Evolutionary conservation across 2,888 invertebrate genomes (phyloP), one percentile per base, ranked within the genome.

Genomic region (Ectemnius cavifrons): DNA sequence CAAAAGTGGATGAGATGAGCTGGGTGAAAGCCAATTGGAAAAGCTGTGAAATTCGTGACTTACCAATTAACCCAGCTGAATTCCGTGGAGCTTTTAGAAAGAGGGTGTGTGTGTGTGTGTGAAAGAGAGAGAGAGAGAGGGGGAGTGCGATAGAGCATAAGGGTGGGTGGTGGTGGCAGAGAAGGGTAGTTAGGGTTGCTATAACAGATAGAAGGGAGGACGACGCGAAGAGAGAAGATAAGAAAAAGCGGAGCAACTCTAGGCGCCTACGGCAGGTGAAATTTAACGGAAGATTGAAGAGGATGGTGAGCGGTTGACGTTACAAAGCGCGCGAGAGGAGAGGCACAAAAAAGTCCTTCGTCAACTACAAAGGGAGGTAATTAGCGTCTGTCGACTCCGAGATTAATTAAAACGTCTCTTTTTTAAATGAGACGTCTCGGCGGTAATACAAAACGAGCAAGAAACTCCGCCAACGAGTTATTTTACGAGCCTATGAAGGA

Each of bases 331-430:
- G 72, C 69, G 68, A 56, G 28, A 60, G 71, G 77, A 37, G 8
- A 80, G 60, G 72, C 68, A 78, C 64, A 71, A 78, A 71, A 83
- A 74, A 80, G 71, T 67, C 64, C 56, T 27, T 59, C 49, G 57
- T 37, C 37, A 37, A 37, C 58, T 49, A 71, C 66, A 65, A 80
- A 77, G 71, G 56, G 58, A 56, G 72, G 73, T 81, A 81, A 81
- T 81, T 81, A 81, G 73, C 83, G 72, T 68, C 61, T 63, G 71
- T 70, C 71, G 66, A 71, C 68, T 60, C 63, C 70, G 58, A 66
- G 75, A 83, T 83, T 80, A 83, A 81, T 83, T 81, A 78, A 83
- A 83, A 80, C 73, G 67, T 71, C 57, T 77, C 63, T 62, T 77
- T 73, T 37, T 56, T 68, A 77, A 79, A 77, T 18, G 62, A 61